Evolutionary conservation across 2,888 invertebrate genomes (phyloP), one percentile per base, ranked within the genome.

Genomic region (Amblyjoppa fuscipennis): DNA sequence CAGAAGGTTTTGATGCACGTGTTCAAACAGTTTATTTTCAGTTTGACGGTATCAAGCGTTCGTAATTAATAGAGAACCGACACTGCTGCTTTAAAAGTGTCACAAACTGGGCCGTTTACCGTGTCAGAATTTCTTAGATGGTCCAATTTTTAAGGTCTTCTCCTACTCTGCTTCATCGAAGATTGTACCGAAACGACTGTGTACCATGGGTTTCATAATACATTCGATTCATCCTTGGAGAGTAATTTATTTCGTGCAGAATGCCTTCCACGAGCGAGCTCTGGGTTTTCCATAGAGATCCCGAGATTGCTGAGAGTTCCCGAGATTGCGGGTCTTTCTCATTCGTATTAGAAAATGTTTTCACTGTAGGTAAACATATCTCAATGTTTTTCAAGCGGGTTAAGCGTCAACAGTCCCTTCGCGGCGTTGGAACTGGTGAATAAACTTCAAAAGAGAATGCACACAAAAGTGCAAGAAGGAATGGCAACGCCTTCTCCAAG

Each of bases 211-310:
- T 5, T 41, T 1, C 20, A 38, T 64, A 31, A 83, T 78, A 49
- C 73, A 69, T 77, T 71, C 38, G 69, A 41, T 25, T 25, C 16
- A n/a, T 7, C 51, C 45, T 45, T 13, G 28, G 56, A 59, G 66
- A 78, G 73, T 61, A 78, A 83, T 83, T 83, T 79, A n/a, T 38
- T 28, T 79, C 45, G 28, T 66, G 66, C 16, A 71, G 56, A 84
- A 80, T 80, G 16, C 64, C 3, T 28, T 25, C 25, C 9, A 51
- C 71, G 25, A 77, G 49, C 61, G 51, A 59, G 38, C 49, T 66
- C 59, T 9, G 49, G 25, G 31, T 49, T 61, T 61, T 66, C 28
- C 61, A 61, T 75, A 16, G 49, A 61, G 31, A 75, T 11, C 61
- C 20, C 61, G 64, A 75, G 49, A 31, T 31, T 31, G 28, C 28